These are phyloP conservation scores for Hypocryptadius cinnamomeus DNA, from an alignment of 2,113 vertebrate species.

Conservation along the genomic window DNA sequence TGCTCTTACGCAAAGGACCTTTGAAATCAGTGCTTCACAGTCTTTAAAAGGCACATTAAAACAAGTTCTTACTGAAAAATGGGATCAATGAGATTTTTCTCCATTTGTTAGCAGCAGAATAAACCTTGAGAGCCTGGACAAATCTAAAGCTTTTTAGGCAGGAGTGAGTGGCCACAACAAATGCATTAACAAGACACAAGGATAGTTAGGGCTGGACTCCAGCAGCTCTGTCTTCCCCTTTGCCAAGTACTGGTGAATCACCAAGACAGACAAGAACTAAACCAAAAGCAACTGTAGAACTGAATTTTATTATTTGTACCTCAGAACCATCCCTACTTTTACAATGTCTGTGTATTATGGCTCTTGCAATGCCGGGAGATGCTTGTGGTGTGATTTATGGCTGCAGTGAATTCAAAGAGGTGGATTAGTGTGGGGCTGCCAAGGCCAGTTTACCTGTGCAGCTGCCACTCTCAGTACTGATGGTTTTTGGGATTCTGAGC, in stretches of 20 bases:
- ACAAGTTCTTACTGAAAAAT: background rate
- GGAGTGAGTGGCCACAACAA: background rate
- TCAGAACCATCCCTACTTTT: background rate
- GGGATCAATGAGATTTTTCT: background rate
- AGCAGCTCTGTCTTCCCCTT: background rate
- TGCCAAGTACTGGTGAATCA: background rate
- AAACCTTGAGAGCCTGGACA: background rate
- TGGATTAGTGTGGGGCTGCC: background rate
- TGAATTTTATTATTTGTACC: background rate
- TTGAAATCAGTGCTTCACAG: background rate
- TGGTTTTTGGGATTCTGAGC: background rate
- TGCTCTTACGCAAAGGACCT: background rate
- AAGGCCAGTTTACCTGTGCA: background rate
- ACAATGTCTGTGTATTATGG: accelerated
- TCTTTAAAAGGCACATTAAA: background rate
- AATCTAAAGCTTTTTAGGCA: background rate
- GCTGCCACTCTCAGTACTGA: background rate
- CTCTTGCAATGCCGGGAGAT: background rate
- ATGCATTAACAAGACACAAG: background rate
- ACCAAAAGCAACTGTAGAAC: background rate
- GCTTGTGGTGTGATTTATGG: background rate
- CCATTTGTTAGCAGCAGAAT: background rate
- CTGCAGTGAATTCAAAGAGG: background rate
- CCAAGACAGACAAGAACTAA: background rate
- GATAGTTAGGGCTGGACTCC: background rate